phyloP scores from a whole-genome alignment of 2,797 vertebrate species.

The Gambusia yucatana region DNA sequence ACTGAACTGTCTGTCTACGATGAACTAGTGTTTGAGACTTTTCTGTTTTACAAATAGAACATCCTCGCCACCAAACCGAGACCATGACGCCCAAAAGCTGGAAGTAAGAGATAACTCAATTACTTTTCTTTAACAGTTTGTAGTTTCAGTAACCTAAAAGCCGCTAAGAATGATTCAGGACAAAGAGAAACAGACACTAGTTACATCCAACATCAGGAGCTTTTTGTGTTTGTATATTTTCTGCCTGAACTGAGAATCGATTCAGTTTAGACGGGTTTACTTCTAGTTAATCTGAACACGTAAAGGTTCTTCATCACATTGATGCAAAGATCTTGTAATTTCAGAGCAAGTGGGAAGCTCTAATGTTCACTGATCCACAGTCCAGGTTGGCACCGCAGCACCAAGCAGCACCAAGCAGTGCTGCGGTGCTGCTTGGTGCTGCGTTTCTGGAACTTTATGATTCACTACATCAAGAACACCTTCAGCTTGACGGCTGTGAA shows the following conservation, averaged over 20 bases:
- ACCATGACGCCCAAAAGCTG: not conserved
- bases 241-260: not conserved
- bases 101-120: not conserved
- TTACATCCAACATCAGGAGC: not conserved
- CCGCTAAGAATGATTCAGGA: not conserved
- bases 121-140: constrained; percentile 10
- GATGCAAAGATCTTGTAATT: constrained; percentile 35
- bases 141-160: constrained; percentile 28
- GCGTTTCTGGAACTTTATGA: not conserved
- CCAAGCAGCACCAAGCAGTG: not conserved
- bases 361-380: not conserved
- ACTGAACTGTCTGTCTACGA: constrained; percentile 4
- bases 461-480: constrained; percentile 2
- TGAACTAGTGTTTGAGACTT: constrained; percentile 25
- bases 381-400: constrained; percentile 1
- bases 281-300: constrained; percentile 12
- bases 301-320: constrained; percentile 42
- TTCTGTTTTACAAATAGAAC: constrained; percentile 35
- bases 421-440: not conserved
- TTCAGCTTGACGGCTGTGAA: not conserved
- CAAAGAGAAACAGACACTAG: not conserved
- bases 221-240: not conserved
- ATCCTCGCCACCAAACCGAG: not conserved
- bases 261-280: not conserved
- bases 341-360: not conserved